These are phyloP conservation scores for Cotesia congregata DNA, from an alignment of 2,888 invertebrate genomes.

Conservation along the genomic window DNA sequence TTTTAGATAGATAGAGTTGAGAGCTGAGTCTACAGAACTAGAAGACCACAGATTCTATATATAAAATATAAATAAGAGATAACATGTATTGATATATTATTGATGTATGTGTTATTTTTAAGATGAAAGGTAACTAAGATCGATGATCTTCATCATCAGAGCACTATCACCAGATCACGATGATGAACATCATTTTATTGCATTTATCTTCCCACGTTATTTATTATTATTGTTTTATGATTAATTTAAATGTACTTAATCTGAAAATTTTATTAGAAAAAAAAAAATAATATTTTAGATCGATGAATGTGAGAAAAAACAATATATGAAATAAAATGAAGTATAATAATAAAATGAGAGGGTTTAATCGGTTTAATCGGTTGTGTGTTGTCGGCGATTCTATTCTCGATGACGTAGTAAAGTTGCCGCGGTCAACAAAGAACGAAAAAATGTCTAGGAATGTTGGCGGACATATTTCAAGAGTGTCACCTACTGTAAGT, in stretches of 20 bases:
- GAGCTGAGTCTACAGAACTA: not conserved
- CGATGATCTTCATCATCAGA: not conserved
- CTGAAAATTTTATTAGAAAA: too few relatives aligned
- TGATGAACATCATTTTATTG: not conserved
- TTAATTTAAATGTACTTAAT: too few relatives aligned
- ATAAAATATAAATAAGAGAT: not conserved
- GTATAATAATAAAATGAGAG: conserved; percentile 15
- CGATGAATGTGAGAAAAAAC: too few relatives aligned
- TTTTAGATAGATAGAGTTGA: not conserved
- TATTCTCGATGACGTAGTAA: conserved; percentile 60
- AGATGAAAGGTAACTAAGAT: not conserved
- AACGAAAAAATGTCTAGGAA: conserved; percentile 67
- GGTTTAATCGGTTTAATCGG: conserved; percentile 11
- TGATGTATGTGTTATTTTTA: not conserved
- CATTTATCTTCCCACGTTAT: not conserved
- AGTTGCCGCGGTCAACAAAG: conserved; percentile 64
- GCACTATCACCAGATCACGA: not conserved
- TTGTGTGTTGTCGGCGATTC: conserved; percentile 29
- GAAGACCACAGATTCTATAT: too few relatives aligned
- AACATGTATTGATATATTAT: not conserved
- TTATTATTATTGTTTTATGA: not conserved
- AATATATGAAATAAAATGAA: conserved; percentile 15
- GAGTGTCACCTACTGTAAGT: conserved; percentile 62
- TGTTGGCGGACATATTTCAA: conserved; percentile 65
- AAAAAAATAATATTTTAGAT: too few relatives aligned